phyloP scores from a whole-genome alignment of 2,797 vertebrate species.

The Peromyscus attwateri region DNA sequence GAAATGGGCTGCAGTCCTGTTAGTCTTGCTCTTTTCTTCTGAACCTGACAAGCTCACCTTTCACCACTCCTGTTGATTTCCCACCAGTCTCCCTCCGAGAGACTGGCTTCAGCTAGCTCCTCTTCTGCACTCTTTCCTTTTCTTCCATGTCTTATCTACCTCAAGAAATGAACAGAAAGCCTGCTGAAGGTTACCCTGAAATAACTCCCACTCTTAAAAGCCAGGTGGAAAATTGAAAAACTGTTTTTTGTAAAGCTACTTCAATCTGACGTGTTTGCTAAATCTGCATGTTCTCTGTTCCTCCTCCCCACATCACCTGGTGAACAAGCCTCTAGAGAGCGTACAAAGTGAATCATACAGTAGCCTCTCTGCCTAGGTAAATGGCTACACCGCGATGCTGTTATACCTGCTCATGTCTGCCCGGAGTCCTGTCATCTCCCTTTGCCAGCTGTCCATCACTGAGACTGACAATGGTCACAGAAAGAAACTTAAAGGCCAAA shows the following conservation, averaged over 20 bases:
- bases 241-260: not conserved
- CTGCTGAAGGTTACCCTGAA: constrained; percentile 44
- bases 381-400: not conserved
- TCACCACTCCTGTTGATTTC: constrained; percentile 27
- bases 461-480: not conserved
- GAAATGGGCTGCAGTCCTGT: not conserved
- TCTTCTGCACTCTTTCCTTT: constrained; percentile 19
- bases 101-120: not conserved
- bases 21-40: not conserved
- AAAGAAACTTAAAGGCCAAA: not conserved
- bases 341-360: not conserved
- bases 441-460: not conserved
- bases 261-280: not conserved
- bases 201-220: constrained; percentile 39
- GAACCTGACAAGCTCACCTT: constrained; percentile 43
- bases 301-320: not conserved
- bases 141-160: constrained; percentile 62
- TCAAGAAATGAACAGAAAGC: constrained; percentile 23
- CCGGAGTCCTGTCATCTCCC: not conserved
- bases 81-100: not conserved
- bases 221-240: constrained; percentile 58
- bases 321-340: constrained; percentile 7
- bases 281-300: not conserved
- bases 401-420: not conserved
- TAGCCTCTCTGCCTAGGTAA: not conserved